phyloP scores from a whole-genome alignment of 2,888 invertebrate species.

The Pardosa pseudoannulata region DNA sequence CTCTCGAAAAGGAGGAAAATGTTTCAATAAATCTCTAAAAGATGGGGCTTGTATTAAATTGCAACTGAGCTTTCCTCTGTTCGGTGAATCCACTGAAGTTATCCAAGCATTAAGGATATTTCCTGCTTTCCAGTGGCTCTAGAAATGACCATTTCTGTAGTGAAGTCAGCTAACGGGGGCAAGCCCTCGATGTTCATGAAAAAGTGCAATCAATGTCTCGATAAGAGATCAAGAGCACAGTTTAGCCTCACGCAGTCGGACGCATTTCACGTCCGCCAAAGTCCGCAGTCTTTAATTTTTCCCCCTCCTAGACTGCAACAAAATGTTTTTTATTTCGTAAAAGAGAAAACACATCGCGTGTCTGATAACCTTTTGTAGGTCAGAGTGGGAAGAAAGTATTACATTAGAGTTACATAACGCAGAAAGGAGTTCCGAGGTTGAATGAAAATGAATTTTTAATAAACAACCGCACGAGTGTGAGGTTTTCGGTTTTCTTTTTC shows the following conservation, averaged over 20 bases:
- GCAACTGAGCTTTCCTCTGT: no score
- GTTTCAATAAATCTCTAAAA: no score
- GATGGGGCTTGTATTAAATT: no score
- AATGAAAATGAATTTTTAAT: neutral
- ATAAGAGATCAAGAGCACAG: constrained; percentile 1
- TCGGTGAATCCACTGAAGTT: no score
- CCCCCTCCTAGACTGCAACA: neutral
- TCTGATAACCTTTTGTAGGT: constrained; percentile 46
- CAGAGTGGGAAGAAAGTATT: constrained; percentile 12
- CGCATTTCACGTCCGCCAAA: neutral
- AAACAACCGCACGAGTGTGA: neutral
- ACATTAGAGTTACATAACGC: neutral
- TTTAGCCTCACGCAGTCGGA: neutral
- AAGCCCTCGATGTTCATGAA: neutral
- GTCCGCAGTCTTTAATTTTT: neutral
- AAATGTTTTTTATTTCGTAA: neutral
- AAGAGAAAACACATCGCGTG: constrained; percentile 24
- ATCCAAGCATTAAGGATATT: no score
- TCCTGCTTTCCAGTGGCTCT: no score
- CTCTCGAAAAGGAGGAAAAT: no score
- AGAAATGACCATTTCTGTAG: neutral
- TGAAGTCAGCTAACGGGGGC: neutral
- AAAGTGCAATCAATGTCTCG: constrained; percentile 30
- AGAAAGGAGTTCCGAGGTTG: neutral
- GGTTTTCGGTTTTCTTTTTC: neutral